phyloP scores from a whole-genome alignment of 2,797 vertebrate genomes.

The Cirrhinus mrigala region DNA sequence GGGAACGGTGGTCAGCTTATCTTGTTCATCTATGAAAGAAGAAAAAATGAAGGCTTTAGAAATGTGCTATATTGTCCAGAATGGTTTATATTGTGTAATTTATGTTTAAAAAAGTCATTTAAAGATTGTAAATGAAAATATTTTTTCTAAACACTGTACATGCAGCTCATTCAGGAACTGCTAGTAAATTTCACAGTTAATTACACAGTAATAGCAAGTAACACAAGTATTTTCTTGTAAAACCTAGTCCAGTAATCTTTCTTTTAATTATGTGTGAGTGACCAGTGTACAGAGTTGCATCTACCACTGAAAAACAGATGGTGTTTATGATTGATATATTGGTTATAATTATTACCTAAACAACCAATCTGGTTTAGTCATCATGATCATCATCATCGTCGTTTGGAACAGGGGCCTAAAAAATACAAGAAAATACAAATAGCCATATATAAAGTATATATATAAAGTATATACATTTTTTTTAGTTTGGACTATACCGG shows the following conservation, averaged over 20 bases:
- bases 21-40: background rate
- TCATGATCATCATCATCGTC: conserved; percentile 72
- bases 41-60: background rate
- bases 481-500: background rate
- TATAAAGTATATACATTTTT: background rate
- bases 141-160: background rate
- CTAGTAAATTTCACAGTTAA: background rate
- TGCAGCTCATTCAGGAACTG: background rate
- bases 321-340: conserved; percentile 1
- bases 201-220: background rate
- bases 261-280: background rate
- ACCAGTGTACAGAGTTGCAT: background rate
- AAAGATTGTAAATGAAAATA: background rate
- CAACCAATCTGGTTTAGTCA: conserved; percentile 60
- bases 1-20: conserved; percentile 6
- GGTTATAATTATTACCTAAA: conserved; percentile 43
- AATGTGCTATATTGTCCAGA: background rate
- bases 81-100: background rate
- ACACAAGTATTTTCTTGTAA: background rate
- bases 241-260: background rate
- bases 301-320: background rate
- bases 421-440: conserved; percentile 52
- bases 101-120: background rate
- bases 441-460: background rate
- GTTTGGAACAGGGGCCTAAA: conserved; percentile 61